Evolutionary conservation across 1,140 invertebrate genomes (phyloP).

Genomic region (Eriocheir sinensis): DNA sequence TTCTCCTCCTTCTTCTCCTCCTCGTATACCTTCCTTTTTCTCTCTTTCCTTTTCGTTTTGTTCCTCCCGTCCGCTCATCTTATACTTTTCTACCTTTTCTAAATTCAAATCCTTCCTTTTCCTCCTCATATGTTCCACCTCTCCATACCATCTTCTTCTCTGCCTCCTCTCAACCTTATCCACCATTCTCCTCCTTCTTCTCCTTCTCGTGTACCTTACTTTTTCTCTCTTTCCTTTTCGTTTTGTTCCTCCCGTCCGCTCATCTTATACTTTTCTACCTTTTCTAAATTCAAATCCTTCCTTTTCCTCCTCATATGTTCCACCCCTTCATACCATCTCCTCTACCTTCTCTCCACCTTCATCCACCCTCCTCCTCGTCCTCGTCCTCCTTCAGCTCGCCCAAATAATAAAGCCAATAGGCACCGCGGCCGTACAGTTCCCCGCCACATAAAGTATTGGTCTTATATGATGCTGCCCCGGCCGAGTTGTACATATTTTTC

Average conservation of each 20-base stretch:
- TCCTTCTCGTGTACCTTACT: not conserved
- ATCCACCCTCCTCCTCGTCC: not conserved
- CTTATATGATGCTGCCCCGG: not conserved
- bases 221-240: not conserved
- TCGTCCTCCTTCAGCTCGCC: not conserved
- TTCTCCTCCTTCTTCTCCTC: not conserved
- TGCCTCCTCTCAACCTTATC: not conserved
- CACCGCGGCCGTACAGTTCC: not conserved
- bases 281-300: not conserved
- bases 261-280: not conserved
- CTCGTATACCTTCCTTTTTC: not conserved
- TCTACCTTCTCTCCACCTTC: not conserved
- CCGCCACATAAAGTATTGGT: not conserved
- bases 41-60: not conserved
- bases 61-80: too few species aligned
- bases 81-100: not conserved
- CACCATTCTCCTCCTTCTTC: not conserved
- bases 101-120: not conserved
- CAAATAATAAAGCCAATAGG: not conserved
- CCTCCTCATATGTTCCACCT: not conserved
- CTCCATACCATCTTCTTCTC: not conserved
- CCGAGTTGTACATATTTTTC: conserved; percentile 15
- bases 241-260: too few species aligned
- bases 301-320: not conserved
- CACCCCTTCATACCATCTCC: not conserved